A percentile compares a stretch with the other conserved stretches of the same genome.
Conservation (phyloP, 2,113 vertebrate species). For the Pleuronectes platessa region DNA sequence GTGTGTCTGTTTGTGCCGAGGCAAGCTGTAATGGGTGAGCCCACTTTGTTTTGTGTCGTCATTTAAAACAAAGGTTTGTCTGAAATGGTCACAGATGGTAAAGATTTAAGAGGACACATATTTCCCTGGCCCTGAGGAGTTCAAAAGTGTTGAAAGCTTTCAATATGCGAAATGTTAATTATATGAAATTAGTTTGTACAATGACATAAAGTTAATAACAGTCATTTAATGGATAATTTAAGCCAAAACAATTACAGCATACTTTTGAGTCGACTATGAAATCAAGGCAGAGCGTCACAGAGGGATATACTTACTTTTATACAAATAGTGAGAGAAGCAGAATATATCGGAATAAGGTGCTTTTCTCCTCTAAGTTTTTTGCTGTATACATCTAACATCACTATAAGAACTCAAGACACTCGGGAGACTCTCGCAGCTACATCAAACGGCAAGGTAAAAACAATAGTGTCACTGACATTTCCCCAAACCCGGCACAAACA, state of each 20-base stretch:
- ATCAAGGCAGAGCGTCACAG: conserved; percentile 62
- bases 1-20: conserved; percentile 85
- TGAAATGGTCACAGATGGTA: conserved; percentile 48
- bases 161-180: conserved; percentile 23
- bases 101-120: conserved; percentile 61
- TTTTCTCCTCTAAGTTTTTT: conserved; percentile 69
- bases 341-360: conserved; percentile 64
- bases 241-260: conserved; percentile 41
- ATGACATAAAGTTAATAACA: neutral
- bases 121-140: conserved; percentile 50
- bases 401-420: conserved; percentile 71
- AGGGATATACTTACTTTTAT: conserved; percentile 58
- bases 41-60: conserved; percentile 52
- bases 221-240: conserved; percentile 26
- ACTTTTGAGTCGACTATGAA: conserved; percentile 48
- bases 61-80: conserved; percentile 62
- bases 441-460: conserved; percentile 82
- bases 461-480: conserved; percentile 80
- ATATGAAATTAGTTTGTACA: conserved; percentile 23
- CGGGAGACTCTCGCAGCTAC: conserved; percentile 76
- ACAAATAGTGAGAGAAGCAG: conserved; percentile 44
- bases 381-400: conserved; percentile 68
- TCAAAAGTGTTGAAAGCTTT: neutral
- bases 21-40: conserved; percentile 82
- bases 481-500: conserved; percentile 82